Evolutionary conservation across 2,888 invertebrate genomes (phyloP), one percentile per base, ranked within the genome.

Genomic region (Latheticus oryzae): DNA sequence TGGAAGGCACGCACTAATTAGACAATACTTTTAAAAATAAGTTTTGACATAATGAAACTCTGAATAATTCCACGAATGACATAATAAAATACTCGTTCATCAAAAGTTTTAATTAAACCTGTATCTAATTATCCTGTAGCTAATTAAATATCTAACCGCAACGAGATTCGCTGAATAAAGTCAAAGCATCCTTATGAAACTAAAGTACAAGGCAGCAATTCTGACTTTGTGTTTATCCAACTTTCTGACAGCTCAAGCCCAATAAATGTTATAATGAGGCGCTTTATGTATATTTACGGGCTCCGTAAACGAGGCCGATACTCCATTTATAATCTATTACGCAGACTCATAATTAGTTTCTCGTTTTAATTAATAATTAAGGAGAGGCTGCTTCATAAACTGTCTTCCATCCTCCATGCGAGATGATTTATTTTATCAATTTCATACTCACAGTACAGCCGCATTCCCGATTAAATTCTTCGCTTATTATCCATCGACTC

Each of bases 21-120:
- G 68, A 67, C 67, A 66, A 67, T 68, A 67, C 65, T 67, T 53
- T 65, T 61, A 64, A 66, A 68, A 69, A 67, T 66, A 66, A 66
- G 65, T 67, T 65, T 57, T 61, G 64, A 63, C 63, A 65, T 64
- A 68, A 69, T 65, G 68, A 68, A 68, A 66, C 62, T 67, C 60
- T 51, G 47, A 60, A 63, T 66, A 66, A 68, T 65, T 68, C 63
- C 63, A 38, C 60, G 60, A 64, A 65, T 64, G 67, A 67, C 70
- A 69, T 69, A 69, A 68, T 66, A 70, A 72, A 71, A 71, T 65
- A 71, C 69, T 67, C 68, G 76, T 76, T 79, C 79, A 78, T 79
- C 78, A 80, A 68, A 80, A 81, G 76, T 76, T 74, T 74, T 77
- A 77, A 77, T 77, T 77, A 77, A 75, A 74, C 73, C 74, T 75